Evolutionary conservation across 2,113 vertebrate genomes (phyloP).

Genomic region (Apteryx owenii): DNA sequence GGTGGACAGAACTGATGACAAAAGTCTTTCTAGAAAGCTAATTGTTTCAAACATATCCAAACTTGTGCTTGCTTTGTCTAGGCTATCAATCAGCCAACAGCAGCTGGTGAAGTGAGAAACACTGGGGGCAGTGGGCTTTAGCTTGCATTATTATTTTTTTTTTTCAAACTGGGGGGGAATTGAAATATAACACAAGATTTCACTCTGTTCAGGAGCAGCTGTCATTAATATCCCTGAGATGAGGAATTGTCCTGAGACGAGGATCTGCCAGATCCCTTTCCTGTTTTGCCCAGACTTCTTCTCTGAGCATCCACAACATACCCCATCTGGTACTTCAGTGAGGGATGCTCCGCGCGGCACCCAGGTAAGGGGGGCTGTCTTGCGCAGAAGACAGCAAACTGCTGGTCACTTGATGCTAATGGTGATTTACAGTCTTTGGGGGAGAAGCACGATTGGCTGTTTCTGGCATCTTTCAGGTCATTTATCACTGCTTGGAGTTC

Average conservation of each 20-base stretch:
- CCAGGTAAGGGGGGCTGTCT: not conserved
- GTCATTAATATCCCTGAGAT: too few species aligned
- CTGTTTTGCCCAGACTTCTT: not conserved
- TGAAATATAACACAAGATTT: not conserved
- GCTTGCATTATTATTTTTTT: not conserved
- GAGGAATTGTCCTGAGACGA: not conserved
- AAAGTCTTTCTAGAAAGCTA: constrained; percentile 22
- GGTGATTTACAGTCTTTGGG: not conserved
- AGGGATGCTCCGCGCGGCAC: not conserved
- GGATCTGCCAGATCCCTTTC: not conserved
- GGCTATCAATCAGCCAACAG: not conserved
- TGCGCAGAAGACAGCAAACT: not conserved
- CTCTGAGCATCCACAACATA: not conserved
- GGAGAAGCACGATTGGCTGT: not conserved
- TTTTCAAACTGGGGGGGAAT: not conserved
- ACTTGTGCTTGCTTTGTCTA: not conserved
- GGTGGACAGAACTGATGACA: constrained; percentile 46
- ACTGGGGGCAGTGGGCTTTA: not conserved
- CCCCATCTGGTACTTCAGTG: not conserved
- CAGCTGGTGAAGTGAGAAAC: not conserved
- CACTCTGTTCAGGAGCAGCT: not conserved
- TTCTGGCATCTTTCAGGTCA: not conserved
- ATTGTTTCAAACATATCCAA: not conserved
- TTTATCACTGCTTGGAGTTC: not conserved
- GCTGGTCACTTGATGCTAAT: not conserved